These are phyloP conservation scores for Pungitius pungitius DNA, from an alignment of 2,113 vertebrate species.

Conservation along the genomic window DNA sequence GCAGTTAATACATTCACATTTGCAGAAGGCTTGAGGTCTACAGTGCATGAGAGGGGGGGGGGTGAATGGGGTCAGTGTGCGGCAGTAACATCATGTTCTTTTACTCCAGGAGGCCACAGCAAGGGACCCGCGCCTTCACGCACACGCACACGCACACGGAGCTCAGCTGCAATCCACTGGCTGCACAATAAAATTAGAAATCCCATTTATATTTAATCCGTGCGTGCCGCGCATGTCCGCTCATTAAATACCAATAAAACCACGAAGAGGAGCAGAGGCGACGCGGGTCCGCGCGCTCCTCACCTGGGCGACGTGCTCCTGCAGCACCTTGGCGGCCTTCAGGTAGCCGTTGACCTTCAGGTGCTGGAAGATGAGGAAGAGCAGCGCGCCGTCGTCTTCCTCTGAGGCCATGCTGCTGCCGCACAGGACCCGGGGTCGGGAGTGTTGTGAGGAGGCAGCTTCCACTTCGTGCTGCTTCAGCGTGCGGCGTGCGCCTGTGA, in stretches of 20 bases:
- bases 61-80: background rate
- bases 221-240: background rate
- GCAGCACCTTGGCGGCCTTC: slow-evolving; percentile 68
- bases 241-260: background rate
- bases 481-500: slow-evolving; percentile 5
- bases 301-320: slow-evolving; percentile 69
- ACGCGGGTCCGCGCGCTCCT: slow-evolving; percentile 5
- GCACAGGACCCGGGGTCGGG: fast-evolving
- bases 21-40: too few relatives aligned
- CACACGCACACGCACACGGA: background rate
- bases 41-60: too few relatives aligned
- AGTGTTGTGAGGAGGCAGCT: slow-evolving; percentile 21
- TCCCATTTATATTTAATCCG: slow-evolving; percentile 34
- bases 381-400: slow-evolving; percentile 64
- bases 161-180: background rate
- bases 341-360: slow-evolving; percentile 66
- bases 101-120: slow-evolving; percentile 45
- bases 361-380: slow-evolving; percentile 70
- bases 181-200: background rate
- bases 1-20: background rate
- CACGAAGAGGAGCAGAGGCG: fast-evolving
- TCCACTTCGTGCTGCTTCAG: slow-evolving; percentile 26
- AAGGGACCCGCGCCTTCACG: slow-evolving; percentile 17
- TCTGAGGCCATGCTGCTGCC: slow-evolving; percentile 52
- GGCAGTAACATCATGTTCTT: slow-evolving; percentile 70